Base-by-base conservation (phyloP, 2,888 invertebrate genomes). In the Drosophila koepferae region DNA sequence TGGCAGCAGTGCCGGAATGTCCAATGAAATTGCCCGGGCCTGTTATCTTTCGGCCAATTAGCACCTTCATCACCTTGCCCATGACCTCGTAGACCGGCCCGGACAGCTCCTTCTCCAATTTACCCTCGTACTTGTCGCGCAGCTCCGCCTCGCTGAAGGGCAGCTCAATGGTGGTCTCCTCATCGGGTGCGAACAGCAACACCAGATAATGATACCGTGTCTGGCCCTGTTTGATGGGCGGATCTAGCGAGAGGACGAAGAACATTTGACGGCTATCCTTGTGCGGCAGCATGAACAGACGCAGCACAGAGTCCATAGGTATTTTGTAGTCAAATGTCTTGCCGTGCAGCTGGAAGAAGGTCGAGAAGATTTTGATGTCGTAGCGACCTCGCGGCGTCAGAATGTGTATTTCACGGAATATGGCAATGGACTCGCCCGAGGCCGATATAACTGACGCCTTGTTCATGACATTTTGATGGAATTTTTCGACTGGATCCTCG, bases 251-350 rank as follows among this genome's bases (percentile, higher is more conserved):
- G 63, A 99, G 97, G 49, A 99, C 99, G 92, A 99, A 99, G 94
- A 98, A 99, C 96, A 98, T 99, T 93, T 99, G 99, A 2, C 99
- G 94, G n/a, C 96, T 97, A 92, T 99, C 99, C 92, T 98, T 98
- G 92, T 99, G 99, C 0, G 99, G 99, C 60, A 99, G 94, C 40
- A 99, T 94, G 92, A 99, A 99, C 18, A 99, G 94, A 9, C 99
- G 95, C 18, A 99, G 94, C 5, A 99, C 99, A 0, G 99, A 99
- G 1, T 98, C 97, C 96, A 98, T 97, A 0, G 99, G 99, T 85
- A 99, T 99, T 94, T 99, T 99, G 94, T 99, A 99, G 94, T 99
- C 99, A 91, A 99, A 99, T 0, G 99, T 99, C 95, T 99, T 99
- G 90, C 98, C 98, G 91, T 98, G 98, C 70, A 98, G 95, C 93